These are phyloP conservation scores for Oscheius sp. DNA, from an alignment of 2,888 invertebrate genomes.

Conservation along the genomic window DNA sequence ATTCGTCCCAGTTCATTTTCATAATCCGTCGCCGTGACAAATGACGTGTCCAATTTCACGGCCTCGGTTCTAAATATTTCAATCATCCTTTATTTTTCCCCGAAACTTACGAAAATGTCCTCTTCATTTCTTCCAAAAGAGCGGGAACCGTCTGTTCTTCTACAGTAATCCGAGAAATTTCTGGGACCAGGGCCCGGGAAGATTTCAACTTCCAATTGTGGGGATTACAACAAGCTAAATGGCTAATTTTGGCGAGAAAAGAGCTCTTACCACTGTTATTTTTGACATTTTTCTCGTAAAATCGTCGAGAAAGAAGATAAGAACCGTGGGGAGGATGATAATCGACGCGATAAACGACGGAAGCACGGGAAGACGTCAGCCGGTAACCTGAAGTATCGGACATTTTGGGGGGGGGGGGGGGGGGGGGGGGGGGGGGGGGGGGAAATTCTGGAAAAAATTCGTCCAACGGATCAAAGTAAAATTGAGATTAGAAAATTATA, in stretches of 20 bases:
- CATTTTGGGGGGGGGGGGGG: background rate
- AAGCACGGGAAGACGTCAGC: constrained; percentile 41
- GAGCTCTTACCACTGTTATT: background rate
- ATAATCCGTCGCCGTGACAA: constrained; percentile 2
- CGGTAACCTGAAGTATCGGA: constrained; percentile 7
- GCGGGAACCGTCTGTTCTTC: background rate
- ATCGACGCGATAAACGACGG: constrained; percentile 48
- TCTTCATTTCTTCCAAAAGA: background rate
- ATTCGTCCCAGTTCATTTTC: constrained; percentile 8
- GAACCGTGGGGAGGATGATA: constrained; percentile 49
- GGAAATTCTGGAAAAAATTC: too few species aligned
- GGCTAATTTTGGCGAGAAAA: too few species aligned
- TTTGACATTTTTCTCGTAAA: constrained; percentile 32
- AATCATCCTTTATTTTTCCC: background rate
- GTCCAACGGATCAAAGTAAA: too few species aligned
- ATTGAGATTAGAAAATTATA: too few species aligned
- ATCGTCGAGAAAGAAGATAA: constrained; percentile 50
- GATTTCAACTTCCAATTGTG: constrained; percentile 17
- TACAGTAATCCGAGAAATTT: constrained; percentile 36
- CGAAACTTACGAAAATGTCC: constrained; percentile 12
- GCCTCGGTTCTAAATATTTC: background rate
- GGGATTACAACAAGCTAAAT: constrained; percentile 29
- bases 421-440: too few species aligned
- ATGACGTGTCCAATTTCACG: background rate
- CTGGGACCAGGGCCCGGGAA: constrained; percentile 30